phyloP scores from a whole-genome alignment of 1,140 invertebrate genomes.

The Episyrphus balteatus region DNA sequence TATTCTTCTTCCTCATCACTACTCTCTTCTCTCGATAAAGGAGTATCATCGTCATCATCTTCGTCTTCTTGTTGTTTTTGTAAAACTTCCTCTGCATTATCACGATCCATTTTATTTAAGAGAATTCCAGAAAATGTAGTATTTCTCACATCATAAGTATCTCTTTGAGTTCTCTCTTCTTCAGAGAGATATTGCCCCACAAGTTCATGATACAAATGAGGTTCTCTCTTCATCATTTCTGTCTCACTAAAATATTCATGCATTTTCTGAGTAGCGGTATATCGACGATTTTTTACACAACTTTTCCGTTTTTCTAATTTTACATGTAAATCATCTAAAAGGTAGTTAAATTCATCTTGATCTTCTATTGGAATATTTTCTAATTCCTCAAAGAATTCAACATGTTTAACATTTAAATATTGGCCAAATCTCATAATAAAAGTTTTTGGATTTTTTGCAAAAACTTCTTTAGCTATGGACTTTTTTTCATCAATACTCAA shows the following conservation, averaged over 20 bases:
- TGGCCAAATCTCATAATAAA: constrained; percentile 71
- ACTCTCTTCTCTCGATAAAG: neutral
- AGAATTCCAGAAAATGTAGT: constrained; percentile 55
- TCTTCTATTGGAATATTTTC: constrained; percentile 7
- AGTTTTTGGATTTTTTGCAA: constrained; percentile 48
- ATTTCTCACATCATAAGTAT: constrained; percentile 46
- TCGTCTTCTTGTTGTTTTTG: constrained; percentile 50
- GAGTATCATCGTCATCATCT: constrained; percentile 4
- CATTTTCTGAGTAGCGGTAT: constrained; percentile 66
- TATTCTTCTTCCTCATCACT: neutral
- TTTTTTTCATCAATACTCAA: constrained; percentile 55
- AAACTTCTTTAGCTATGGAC: constrained; percentile 52
- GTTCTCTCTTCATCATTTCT: constrained; percentile 87
- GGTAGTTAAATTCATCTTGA: constrained; percentile 48
- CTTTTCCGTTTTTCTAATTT: constrained; percentile 42
- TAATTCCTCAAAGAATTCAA: constrained; percentile 51
- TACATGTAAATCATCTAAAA: constrained; percentile 46
- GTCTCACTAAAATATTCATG: constrained; percentile 77
- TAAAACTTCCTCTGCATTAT: constrained; percentile 49
- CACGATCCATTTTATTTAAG: constrained; percentile 54
- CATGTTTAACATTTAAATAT: constrained; percentile 52
- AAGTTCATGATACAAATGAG: constrained; percentile 77
- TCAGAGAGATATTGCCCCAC: constrained; percentile 72
- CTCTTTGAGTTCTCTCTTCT: constrained; percentile 56
- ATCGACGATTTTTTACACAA: constrained; percentile 69